A percentile compares a stretch with the other conserved stretches of the same genome.
Conservation (phyloP, 2,797 vertebrate genomes). For the Cephalopachus bancanus region DNA sequence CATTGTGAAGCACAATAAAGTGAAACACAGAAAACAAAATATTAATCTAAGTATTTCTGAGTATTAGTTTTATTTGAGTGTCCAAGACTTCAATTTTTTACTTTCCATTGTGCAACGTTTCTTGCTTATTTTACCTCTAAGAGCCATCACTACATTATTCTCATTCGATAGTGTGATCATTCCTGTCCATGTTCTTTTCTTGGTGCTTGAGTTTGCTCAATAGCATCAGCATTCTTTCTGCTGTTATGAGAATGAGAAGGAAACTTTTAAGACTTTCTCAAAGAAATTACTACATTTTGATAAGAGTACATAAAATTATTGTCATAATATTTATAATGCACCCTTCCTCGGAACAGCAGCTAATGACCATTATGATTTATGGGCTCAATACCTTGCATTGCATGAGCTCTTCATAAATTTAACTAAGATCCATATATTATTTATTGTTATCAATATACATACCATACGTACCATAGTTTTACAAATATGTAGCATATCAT, state of each 20-base stretch:
- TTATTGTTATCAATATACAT: not conserved
- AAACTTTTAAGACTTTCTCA: rapidly evolving
- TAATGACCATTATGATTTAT: not conserved
- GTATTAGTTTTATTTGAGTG: not conserved
- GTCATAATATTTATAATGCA: not conserved
- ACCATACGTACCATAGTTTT: not conserved
- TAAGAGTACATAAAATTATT: not conserved
- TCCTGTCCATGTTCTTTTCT: not conserved
- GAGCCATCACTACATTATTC: not conserved
- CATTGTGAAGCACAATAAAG: not conserved
- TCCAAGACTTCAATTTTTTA: not conserved
- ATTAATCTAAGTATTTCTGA: not conserved
- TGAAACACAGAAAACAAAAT: not conserved
- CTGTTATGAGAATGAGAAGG: not conserved
- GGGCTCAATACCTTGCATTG: not conserved
- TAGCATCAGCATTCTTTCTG: not conserved
- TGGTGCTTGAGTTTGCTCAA: not conserved
- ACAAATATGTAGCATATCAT: not conserved
- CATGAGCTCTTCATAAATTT: not conserved
- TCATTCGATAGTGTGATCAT: not conserved
- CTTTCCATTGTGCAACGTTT: not conserved
- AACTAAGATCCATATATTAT: not conserved
- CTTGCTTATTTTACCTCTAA: not conserved
- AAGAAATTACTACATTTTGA: not conserved
- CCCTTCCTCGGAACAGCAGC: not conserved